Evolutionary conservation across 2,797 vertebrate species (phyloP).

Genomic region (Vespertilio murinus): DNA sequence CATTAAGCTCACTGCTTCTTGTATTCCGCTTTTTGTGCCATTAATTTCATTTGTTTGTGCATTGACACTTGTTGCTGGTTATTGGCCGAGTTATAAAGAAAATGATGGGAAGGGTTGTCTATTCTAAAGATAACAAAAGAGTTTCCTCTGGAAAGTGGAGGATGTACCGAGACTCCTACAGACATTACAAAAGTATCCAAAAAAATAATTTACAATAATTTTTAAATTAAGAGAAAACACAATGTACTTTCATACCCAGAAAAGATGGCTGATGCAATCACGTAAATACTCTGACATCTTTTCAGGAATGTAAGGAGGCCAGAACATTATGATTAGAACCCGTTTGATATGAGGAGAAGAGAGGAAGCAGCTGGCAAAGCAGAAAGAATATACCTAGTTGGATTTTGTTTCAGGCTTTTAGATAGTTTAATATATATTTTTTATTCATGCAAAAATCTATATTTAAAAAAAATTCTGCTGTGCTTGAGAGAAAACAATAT

Average conservation of each 20-base stretch:
- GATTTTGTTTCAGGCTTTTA: conserved; percentile 10
- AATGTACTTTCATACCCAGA: not conserved
- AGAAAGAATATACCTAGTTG: not conserved
- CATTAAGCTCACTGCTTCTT: not conserved
- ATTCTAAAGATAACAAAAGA: not conserved
- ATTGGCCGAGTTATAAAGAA: conserved; percentile 33
- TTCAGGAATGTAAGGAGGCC: not conserved
- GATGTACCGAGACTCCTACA: not conserved
- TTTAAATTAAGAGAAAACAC: not conserved
- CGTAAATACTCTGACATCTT: not conserved
- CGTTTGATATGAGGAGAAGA: not conserved
- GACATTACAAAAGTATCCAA: conserved; percentile 19
- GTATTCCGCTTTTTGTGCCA: not conserved
- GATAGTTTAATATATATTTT: not conserved
- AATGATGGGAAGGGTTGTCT: not conserved
- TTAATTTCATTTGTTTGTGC: conserved; percentile 25
- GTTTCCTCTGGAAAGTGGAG: not conserved
- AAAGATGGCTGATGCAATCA: not conserved
- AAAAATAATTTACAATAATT: conserved; percentile 36
- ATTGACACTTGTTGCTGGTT: not conserved
- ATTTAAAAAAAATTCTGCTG: not conserved
- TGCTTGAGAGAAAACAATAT: not conserved
- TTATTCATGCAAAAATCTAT: not conserved
- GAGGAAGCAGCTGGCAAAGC: not conserved
- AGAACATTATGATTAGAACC: not conserved